Base-by-base conservation (phyloP, 2,888 invertebrate genomes). In the Notodonta dromedarius region DNA sequence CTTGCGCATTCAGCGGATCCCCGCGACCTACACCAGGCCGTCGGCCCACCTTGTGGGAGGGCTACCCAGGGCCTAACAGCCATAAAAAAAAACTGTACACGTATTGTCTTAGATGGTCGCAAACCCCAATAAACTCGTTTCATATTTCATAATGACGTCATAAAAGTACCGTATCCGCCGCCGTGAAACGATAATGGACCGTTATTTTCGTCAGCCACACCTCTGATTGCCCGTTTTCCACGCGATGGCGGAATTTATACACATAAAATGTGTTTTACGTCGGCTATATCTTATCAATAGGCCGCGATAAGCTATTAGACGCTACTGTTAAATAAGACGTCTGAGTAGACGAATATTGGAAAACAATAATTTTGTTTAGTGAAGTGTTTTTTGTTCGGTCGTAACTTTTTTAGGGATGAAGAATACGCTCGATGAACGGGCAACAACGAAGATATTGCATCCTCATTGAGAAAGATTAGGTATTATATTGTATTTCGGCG, bases 171-270 rank as follows among this genome's bases (percentile, higher is more conserved):
- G 62, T 70, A 76, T 74, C 69, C 67, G 61, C 69, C 66, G 66
- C 64, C 67, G 68, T 69, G 71, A 68, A 68, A 66, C 54, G 69
- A 70, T 79, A 81, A 82, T 79, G 75, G 79, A 59, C 76, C 71
- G 74, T 82, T 82, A 77, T 69, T 77, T 77, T 78, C 66, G 67
- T 69, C 68, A 66, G 73, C 77, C 86, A 76, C 85, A 79, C 85
- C 85, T 80, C 70, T 71, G 67, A 77, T 73, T 69, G 79, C 71
- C 71, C 65, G 69, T 70, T 74, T 63, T 71, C 69, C 78, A 81
- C 80, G 79, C 79, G 60, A 82, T 77, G 73, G 62, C 61, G 56
- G 71, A 77, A 80, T 81, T 82, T 77, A 77, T 80, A 70, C 61
- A 61, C 67, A 66, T 70, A 73, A 71, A 71, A 69, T 63, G n/a